Conservation (phyloP, 2,113 vertebrate genomes). For the Barbus barbus region DNA sequence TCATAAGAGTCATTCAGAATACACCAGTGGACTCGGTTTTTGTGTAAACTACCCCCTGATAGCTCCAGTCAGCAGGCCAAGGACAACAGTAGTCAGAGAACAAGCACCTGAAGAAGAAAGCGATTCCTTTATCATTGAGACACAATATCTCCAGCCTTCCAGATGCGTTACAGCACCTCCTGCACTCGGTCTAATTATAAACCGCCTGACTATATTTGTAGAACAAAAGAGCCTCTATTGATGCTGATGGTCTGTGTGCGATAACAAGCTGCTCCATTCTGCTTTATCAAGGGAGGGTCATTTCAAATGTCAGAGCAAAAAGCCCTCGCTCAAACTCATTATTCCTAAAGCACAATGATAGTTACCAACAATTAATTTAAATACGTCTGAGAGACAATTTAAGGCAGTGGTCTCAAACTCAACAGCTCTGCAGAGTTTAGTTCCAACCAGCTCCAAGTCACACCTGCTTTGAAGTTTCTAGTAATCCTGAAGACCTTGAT, state of each 20-base stretch:
- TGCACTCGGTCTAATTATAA: conserved; percentile 27
- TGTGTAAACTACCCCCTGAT: neutral
- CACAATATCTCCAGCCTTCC: neutral
- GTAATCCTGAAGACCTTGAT: too few species aligned
- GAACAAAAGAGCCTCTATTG: neutral
- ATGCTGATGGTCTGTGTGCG: neutral
- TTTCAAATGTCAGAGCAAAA: conserved; percentile 35
- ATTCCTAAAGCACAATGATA: neutral
- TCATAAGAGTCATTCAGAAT: too few species aligned
- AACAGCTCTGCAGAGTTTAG: neutral
- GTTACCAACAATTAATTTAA: neutral
- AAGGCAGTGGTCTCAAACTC: neutral
- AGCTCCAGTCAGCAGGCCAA: neutral
- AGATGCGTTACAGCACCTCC: neutral
- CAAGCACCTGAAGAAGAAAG: neutral
- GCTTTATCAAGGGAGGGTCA: conserved; percentile 2
- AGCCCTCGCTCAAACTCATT: conserved; percentile 8
- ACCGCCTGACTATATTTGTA: neutral
- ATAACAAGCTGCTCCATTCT: neutral
- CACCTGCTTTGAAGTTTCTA: neutral
- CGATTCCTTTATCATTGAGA: neutral
- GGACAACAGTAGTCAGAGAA: neutral
- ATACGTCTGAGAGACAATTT: neutral
- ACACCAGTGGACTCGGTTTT: neutral
- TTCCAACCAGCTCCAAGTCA: neutral